Percentiles rank a stretch among this genome's conserved stretches.
phyloP scores from a whole-genome alignment of 2,113 vertebrate species.

The Arothron firmamentum region DNA sequence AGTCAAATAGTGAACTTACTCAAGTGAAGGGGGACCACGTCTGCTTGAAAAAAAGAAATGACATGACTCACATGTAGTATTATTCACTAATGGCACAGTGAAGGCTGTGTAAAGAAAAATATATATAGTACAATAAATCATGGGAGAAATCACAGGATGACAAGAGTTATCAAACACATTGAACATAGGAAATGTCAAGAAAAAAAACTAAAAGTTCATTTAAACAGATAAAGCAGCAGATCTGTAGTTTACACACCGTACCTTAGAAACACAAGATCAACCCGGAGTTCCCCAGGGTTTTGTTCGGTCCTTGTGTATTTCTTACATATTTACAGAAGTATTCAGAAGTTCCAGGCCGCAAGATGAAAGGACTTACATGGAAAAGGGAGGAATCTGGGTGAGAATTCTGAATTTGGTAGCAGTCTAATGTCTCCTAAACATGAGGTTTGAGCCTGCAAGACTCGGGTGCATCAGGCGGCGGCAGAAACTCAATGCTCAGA shows the following conservation, averaged over 20 bases:
- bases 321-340: too few relatives aligned
- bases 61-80: background rate
- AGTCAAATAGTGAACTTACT: background rate
- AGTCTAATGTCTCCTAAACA: background rate
- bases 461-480: background rate
- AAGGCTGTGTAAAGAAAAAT: too few relatives aligned
- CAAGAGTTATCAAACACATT: too few relatives aligned
- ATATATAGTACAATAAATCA: too few relatives aligned
- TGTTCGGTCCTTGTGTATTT: too few relatives aligned
- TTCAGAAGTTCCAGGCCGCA: too few relatives aligned
- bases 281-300: background rate
- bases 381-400: too few relatives aligned
- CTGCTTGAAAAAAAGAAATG: background rate
- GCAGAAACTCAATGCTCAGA: conserved; percentile 10
- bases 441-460: background rate
- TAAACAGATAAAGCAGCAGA: background rate
- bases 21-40: background rate
- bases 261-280: background rate
- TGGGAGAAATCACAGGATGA: too few relatives aligned
- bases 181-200: background rate
- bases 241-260: background rate
- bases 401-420: too few relatives aligned
- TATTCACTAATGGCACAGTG: too few relatives aligned
- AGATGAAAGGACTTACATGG: too few relatives aligned
- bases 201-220: background rate